Percentiles rank a stretch among this genome's conserved stretches.
Conservation (phyloP, 2,888 invertebrate genomes). For the Drosophila siamana region DNA sequence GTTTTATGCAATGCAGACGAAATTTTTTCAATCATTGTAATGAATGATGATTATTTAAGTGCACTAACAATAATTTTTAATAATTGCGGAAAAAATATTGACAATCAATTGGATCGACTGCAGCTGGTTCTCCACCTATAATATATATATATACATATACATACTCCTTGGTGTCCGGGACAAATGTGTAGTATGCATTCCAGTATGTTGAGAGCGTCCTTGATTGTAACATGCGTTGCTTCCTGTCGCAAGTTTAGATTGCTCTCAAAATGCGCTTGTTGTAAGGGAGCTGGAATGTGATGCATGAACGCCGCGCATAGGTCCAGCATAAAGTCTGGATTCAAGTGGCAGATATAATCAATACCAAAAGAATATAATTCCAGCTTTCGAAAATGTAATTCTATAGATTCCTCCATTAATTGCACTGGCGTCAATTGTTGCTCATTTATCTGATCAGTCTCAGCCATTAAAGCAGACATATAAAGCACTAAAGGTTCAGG, state of each 20-base stretch:
- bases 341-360: conserved; percentile 90
- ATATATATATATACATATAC: not conserved
- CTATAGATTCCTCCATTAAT: conserved; percentile 88
- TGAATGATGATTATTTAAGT: not conserved
- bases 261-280: conserved; percentile 62
- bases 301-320: conserved; percentile 91
- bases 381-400: conserved; percentile 86
- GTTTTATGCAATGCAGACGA: not conserved
- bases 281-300: conserved; percentile 89
- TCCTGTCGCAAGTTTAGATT: conserved; percentile 84
- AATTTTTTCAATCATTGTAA: not conserved
- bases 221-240: conserved; percentile 86
- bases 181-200: conserved; percentile 91
- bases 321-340: conserved; percentile 94
- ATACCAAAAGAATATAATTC: conserved; percentile 90
- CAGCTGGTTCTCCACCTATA: no score
- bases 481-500: conserved; percentile 89
- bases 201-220: conserved; percentile 89
- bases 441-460: conserved; percentile 77
- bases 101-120: not conserved
- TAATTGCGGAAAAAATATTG: not conserved
- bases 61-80: not conserved
- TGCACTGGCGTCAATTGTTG: conserved; percentile 86
- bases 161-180: conserved; percentile 88
- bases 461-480: conserved; percentile 87